These are phyloP conservation scores for Apogon talboti DNA, from an alignment of 2,797 vertebrate species.

Conservation along the genomic window DNA sequence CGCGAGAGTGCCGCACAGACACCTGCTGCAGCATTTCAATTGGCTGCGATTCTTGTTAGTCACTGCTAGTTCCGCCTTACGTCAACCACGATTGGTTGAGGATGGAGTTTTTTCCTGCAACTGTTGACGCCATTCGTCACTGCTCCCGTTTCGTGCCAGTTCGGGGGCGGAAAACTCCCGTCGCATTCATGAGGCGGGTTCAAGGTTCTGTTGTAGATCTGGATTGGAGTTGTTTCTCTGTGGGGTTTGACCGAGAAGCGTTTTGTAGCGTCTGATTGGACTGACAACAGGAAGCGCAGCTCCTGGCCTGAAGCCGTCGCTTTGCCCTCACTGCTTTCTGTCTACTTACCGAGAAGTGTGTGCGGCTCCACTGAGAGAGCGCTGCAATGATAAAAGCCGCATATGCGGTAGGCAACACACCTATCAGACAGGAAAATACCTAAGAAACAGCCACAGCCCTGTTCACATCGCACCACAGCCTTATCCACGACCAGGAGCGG, in stretches of 20 bases:
- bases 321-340: slow-evolving; percentile 77
- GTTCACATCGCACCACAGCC: slow-evolving; percentile 56
- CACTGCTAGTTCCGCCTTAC: slow-evolving; percentile 7
- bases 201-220: slow-evolving; percentile 27
- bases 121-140: slow-evolving; percentile 61
- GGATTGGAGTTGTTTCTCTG: slow-evolving; percentile 60
- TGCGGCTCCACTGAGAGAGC: slow-evolving; percentile 78
- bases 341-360: slow-evolving; percentile 76
- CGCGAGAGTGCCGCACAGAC: slow-evolving; percentile 70
- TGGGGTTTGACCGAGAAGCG: slow-evolving; percentile 29
- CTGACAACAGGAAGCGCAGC: slow-evolving; percentile 58
- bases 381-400: slow-evolving; percentile 87
- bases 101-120: neutral
- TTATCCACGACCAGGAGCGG: slow-evolving; percentile 65
- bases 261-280: slow-evolving; percentile 67
- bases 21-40: slow-evolving; percentile 76
- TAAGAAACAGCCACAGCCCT: slow-evolving; percentile 62
- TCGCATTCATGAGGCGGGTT: slow-evolving; percentile 75
- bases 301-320: slow-evolving; percentile 65
- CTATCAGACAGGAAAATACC: slow-evolving; percentile 71
- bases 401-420: slow-evolving; percentile 83
- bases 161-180: slow-evolving; percentile 63
- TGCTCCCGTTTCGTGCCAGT: slow-evolving; percentile 52
- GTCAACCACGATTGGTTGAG: slow-evolving; percentile 52
- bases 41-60: slow-evolving; percentile 52